A percentile compares a stretch with the other conserved stretches of the same genome.
Evolutionary conservation across 2,888 invertebrate genomes (phyloP).

Genomic region (Iphiclides podalirius): DNA sequence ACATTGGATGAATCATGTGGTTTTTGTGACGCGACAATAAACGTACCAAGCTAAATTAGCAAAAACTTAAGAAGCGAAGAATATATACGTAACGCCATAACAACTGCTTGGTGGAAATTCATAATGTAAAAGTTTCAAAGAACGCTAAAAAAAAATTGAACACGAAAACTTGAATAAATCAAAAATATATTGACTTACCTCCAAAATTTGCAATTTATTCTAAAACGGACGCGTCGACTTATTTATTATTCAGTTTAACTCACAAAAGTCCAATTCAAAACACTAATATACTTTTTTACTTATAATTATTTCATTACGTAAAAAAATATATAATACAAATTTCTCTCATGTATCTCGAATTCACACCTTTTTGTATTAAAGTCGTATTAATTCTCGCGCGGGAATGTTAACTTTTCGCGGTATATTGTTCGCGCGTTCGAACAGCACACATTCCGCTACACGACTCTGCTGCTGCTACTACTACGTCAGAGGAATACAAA

Average conservation of each 20-base stretch:
- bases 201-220: slow-evolving; percentile 31
- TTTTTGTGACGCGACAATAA: slow-evolving; percentile 48
- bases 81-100: neutral
- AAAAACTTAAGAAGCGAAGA: slow-evolving; percentile 9
- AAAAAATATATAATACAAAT: slow-evolving; percentile 51
- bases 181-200: slow-evolving; percentile 43
- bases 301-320: slow-evolving; percentile 42
- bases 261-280: neutral
- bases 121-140: no score
- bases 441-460: slow-evolving; percentile 48
- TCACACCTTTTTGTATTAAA: slow-evolving; percentile 64
- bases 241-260: neutral
- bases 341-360: slow-evolving; percentile 49
- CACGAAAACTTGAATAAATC: neutral
- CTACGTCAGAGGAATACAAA: slow-evolving; percentile 72
- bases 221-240: neutral
- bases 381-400: slow-evolving; percentile 54
- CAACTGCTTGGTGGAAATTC: no score
- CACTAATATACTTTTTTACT: slow-evolving; percentile 51
- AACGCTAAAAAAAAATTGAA: no score
- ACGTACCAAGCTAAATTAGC: slow-evolving; percentile 14
- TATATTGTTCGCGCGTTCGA: slow-evolving; percentile 60
- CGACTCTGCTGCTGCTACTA: slow-evolving; percentile 56
- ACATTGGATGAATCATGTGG: slow-evolving; percentile 48
- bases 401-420: slow-evolving; percentile 61